Evolutionary conservation across 2,888 invertebrate genomes (phyloP).

Genomic region (Eupithecia subfuscata): DNA sequence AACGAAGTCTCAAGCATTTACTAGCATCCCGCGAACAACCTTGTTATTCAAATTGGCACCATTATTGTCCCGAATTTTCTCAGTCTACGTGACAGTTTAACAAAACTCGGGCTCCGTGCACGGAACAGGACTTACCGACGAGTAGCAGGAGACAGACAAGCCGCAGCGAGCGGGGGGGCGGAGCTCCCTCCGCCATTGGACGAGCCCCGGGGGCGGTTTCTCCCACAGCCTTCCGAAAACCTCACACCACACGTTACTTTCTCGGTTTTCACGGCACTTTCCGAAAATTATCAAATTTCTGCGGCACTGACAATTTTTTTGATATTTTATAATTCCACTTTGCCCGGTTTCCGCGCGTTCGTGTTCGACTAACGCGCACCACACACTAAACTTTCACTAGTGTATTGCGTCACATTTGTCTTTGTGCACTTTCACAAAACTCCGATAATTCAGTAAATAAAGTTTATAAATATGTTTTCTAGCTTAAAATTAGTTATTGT

Average conservation of each 20-base stretch:
- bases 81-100: conserved; percentile 1
- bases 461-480: conserved; percentile 37
- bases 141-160: conserved; percentile 64
- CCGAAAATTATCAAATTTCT: conserved; percentile 17
- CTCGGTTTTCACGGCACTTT: conserved; percentile 28
- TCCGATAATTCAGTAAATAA: conserved; percentile 31
- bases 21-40: background rate
- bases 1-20: background rate
- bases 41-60: background rate
- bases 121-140: conserved; percentile 64
- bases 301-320: background rate
- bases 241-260: conserved; percentile 40
- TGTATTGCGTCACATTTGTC: conserved; percentile 57
- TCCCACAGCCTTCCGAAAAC: conserved; percentile 46
- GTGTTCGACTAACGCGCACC: conserved; percentile 52
- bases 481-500: conserved; percentile 53
- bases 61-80: background rate
- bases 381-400: conserved; percentile 72
- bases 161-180: conserved; percentile 69
- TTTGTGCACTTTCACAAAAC: conserved; percentile 42
- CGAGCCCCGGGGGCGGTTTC: conserved; percentile 71
- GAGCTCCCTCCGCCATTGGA: conserved; percentile 75
- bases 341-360: conserved; percentile 46
- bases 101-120: conserved; percentile 3
- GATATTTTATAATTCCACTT: background rate